Base-by-base conservation (phyloP, 92 coral and sea anemone species). In the Meandrina meandrites region DNA sequence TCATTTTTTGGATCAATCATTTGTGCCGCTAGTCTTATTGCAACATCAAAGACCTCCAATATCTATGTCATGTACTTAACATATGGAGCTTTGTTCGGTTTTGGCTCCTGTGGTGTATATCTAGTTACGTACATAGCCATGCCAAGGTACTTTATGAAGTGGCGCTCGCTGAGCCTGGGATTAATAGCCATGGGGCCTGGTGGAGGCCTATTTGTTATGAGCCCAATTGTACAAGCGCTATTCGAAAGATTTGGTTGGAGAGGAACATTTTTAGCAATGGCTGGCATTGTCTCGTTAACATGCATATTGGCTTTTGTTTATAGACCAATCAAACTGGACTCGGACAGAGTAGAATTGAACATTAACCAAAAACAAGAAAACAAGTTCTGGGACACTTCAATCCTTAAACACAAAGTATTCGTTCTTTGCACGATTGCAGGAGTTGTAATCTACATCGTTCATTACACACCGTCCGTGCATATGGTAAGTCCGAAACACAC, bases 121-220 rank as follows among this genome's bases (percentile, higher is more conserved):
- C 62, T 84, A 9, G 74, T 89, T 22, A 88, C 78, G 19, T 90
- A 45, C 53, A 79, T 87, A 10, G 75, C 56, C 0, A 86, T 93
- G 28, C 93, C 93, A 64, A 81, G 77, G 73, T 90, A 90, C 80
- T 93, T 93, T 67, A 68, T 47, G 16, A 88, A 83, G 53, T 84
- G 91, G 87, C 87, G 83, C 71, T 78, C 92, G 12, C 32, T 86
- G 10, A 92, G 90, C 17, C 66, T 89, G 62, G 96, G 90, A 1
- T 42, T 90, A 19, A 76, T 91, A 16, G 85, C 93, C 22, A 80
- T 87, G 32, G 93, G 93, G 47, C 93, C 93, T 15, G 93, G 90
- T 6, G 91, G 91, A 7, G 96, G 96, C 0, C 57, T 90, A 57
- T 86, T 93, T 62, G 21, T 93, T 13, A 88, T 93, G 90, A 88